These are phyloP conservation scores for Zoanthus sansibaricus DNA, from an alignment of 92 coral and sea anemone species.

Conservation along the genomic window DNA sequence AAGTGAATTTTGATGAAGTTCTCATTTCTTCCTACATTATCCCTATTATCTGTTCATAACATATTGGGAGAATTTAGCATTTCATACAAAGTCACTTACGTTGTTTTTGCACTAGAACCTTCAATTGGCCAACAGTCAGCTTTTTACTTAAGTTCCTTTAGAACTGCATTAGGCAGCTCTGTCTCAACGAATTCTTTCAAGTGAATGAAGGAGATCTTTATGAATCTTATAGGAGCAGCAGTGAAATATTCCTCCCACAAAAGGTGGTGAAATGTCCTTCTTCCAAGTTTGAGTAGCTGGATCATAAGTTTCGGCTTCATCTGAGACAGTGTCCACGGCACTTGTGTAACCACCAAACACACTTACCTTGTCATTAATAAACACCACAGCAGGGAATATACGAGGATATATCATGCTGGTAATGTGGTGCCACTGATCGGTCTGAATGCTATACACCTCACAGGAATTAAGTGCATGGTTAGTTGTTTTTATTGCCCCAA, in stretches of 20 bases:
- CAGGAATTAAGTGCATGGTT: constrained; percentile 49
- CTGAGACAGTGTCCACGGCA: constrained; percentile 45
- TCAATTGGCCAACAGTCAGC: not conserved
- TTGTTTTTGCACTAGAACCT: no score
- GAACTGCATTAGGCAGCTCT: not conserved
- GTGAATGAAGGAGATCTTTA: constrained; percentile 45
- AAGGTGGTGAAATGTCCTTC: constrained; percentile 41
- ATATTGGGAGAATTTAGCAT: no score
- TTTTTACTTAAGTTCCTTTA: not conserved
- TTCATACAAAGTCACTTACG: no score
- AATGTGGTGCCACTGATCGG: constrained; percentile 36
- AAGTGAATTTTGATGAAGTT: no score
- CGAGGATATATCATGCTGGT: constrained; percentile 41
- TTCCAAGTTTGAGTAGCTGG: constrained; percentile 27
- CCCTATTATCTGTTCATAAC: no score
- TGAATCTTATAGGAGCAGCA: constrained; percentile 46
- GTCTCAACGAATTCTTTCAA: constrained; percentile 34
- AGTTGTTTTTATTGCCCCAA: constrained; percentile 41
- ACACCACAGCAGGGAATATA: constrained; percentile 41
- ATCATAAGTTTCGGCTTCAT: constrained; percentile 37
- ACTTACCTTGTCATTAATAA: constrained; percentile 30
- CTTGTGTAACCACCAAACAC: constrained; percentile 47
- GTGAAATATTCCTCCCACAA: constrained; percentile 40
- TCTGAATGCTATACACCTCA: constrained; percentile 38
- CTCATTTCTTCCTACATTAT: no score